Evolutionary conservation across 2,113 vertebrate genomes (phyloP).

Genomic region (Rhinolophus sinicus): DNA sequence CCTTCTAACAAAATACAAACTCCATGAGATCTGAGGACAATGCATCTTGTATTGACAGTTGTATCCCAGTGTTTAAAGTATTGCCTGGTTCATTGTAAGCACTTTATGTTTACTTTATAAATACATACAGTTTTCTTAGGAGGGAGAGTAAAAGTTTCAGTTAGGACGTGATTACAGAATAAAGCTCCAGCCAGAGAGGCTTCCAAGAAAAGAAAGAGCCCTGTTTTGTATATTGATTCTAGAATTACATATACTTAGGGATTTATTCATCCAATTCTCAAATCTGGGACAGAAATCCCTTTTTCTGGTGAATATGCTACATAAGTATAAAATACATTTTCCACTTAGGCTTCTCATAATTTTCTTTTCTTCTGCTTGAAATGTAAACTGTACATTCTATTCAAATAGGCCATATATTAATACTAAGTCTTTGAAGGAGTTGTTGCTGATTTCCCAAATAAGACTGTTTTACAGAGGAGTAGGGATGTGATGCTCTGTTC

Average conservation of each 20-base stretch:
- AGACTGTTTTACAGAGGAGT: background rate
- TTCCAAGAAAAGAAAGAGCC: background rate
- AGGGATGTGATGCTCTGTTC: background rate
- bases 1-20: background rate
- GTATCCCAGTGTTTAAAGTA: background rate
- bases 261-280: background rate
- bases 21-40: background rate
- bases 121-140: background rate
- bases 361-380: conserved; percentile 17
- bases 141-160: background rate
- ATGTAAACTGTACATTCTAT: background rate
- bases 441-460: background rate
- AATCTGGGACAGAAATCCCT: background rate
- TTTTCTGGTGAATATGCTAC: background rate
- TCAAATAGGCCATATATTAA: background rate
- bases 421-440: background rate
- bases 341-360: background rate
- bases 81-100: background rate
- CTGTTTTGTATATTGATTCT: background rate
- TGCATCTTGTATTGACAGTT: background rate
- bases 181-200: background rate
- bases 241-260: background rate
- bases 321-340: background rate
- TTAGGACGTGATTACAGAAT: conserved; percentile 16
- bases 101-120: background rate